Base-by-base conservation (phyloP, 2,797 vertebrate genomes). In the Melanitta fusca region DNA sequence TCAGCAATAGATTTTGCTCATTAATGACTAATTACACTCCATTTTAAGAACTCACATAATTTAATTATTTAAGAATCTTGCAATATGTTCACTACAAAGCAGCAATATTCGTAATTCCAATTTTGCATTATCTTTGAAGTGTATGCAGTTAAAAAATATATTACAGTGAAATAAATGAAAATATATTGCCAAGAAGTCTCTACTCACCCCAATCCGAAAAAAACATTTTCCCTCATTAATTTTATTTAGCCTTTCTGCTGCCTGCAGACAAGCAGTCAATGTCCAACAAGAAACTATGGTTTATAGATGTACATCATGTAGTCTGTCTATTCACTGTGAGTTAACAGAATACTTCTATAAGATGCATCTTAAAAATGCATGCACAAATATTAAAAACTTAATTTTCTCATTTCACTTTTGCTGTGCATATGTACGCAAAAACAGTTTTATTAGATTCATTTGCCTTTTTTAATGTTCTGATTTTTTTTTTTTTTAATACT, bases 41-140 rank as follows among this genome's bases (percentile, higher is more conserved):
- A 95, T 96, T 97, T 98, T 97, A 96, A 96, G 88, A 96, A 96
- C 93, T 93, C 89, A 82, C 94, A 95, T 96, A 96, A 96, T 97
- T 97, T 96, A 98, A 97, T 97, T 97, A 97, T 97, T 97, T 97
- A 97, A 96, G 92, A 96, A 96, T 94, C 95, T 96, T 96, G 93
- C 93, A 95, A 93, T 89, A 78, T 80, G 78, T 96, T 93, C 93
- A 97, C 96, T 97, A 97, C 96, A 98, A 97, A 98, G 96, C 83
- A 94, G 43, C 7, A 38, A 90, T 96, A 97, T 83, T 96, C 77
- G 25, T 94, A 97, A 96, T 96, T 97, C 82, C 96, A 96, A 75
- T 96, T 97, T 95, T 80, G 70, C 94, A 95, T 97, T 96, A 97
- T 96, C 97, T 98, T 97, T 98, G 97, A 98, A 97, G 97, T 96